Evolutionary conservation across 2,797 vertebrate species (phyloP), one percentile per base, ranked within the genome.

Genomic region (Platyrinchus mystaceus): DNA sequence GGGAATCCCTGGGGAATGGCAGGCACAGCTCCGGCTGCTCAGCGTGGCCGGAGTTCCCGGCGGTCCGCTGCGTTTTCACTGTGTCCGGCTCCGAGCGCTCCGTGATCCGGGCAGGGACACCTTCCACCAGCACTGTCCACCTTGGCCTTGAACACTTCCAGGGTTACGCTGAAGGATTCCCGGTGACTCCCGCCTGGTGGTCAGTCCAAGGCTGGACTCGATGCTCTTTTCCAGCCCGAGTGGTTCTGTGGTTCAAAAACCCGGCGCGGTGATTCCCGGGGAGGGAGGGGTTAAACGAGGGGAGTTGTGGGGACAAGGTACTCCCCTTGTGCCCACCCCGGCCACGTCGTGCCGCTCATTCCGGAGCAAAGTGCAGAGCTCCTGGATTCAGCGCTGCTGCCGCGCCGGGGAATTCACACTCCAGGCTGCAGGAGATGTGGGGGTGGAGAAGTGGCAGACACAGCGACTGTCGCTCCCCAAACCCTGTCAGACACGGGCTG

Each of bases 1-100:
- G 63, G 3, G 6, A 4, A 14, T 0, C 3, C 3, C 0, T 3
- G 56, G 37, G 50, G 39, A 47, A 5, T 0, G 6, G 13, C 50
- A 17, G 62, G 30, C 30, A 44, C 30, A 12, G 19, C 28, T 30
- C 27, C 13, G 5, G 34, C 37, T 18, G 41, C 10, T 4, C 37
- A 1, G 52, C 13, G 1, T 0, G 3, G 34, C 14, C 1, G 55
- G 4, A 16, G 9, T 3, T 47, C 46, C 44, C 21, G 44, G 20
- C 5, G 12, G 21, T 46, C 13, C 14, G 47, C 47, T n/a, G 26
- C 15, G 47, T 16, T 49, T 27, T 9, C 2, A 9, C 36, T 10
- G 46, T 1, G 20, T 6, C 14, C 32, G 6, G 37, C 36, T 23
- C 26, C 10, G 11, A 20, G 49, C 12, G 63, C 15, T 32, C 39